Percentiles rank a stretch among this genome's conserved stretches.
These are phyloP conservation scores for Paragorgia papillata DNA, from an alignment of 92 coral and sea anemone species.

Conservation along the genomic window DNA sequence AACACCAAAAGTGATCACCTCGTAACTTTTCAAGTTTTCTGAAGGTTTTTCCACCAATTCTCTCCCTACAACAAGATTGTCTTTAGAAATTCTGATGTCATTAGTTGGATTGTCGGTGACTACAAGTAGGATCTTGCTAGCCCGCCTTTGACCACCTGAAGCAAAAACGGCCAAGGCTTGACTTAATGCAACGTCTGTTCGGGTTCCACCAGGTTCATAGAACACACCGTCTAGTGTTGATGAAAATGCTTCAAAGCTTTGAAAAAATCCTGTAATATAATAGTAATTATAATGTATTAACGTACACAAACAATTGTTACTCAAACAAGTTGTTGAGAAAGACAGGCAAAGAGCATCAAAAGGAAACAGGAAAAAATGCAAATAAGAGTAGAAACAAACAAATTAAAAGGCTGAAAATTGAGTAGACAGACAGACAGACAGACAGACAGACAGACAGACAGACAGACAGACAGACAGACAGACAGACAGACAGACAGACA, in stretches of 20 bases:
- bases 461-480: too few species aligned
- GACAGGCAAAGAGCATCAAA: too few species aligned
- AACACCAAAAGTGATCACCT: conserved; percentile 65
- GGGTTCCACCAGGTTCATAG: conserved; percentile 82
- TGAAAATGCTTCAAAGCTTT: conserved; percentile 56
- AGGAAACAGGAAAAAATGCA: too few species aligned
- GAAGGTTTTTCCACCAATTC: conserved; percentile 60
- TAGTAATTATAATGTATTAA: too few species aligned
- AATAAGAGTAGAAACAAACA: too few species aligned
- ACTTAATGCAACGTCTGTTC: conserved; percentile 83
- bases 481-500: too few species aligned
- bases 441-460: too few species aligned
- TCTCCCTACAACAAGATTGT: conserved; percentile 46
- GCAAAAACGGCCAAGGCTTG: conserved; percentile 77
- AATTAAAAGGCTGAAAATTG: too few species aligned
- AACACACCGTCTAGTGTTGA: conserved; percentile 68
- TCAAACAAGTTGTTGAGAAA: too few species aligned
- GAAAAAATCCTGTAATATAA: conserved; percentile 32
- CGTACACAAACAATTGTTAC: too few species aligned
- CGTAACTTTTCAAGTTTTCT: conserved; percentile 47
- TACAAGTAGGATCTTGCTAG: conserved; percentile 67
- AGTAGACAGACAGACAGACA: too few species aligned
- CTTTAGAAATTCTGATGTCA: conserved; percentile 69
- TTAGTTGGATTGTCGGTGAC: conserved; percentile 80
- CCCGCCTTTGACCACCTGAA: conserved; percentile 63